Conservation (phyloP, 2,888 invertebrate genomes). For the Pollenia angustigena region DNA sequence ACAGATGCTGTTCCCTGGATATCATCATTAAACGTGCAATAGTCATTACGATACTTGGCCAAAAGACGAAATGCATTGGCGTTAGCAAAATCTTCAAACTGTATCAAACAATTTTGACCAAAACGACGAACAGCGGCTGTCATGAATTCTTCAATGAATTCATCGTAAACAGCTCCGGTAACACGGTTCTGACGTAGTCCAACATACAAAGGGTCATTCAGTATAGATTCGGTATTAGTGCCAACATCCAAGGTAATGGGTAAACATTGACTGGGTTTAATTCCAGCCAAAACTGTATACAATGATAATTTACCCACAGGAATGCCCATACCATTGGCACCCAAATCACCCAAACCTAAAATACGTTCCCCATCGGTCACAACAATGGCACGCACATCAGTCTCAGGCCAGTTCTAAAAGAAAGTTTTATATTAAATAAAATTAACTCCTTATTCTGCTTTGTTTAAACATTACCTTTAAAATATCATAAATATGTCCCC, state of each 20-base stretch:
- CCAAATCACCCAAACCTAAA: conserved; percentile 98
- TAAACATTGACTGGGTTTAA: conserved; percentile 97
- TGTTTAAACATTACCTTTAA: conserved; percentile 89
- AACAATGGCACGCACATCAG: conserved; percentile 94
- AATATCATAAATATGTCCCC: conserved; percentile 96
- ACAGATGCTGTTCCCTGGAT: conserved; percentile 99
- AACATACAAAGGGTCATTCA: conserved; percentile 97
- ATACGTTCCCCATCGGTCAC: conserved; percentile 99
- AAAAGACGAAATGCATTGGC: conserved; percentile 97
- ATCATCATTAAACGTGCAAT: conserved; percentile 99
- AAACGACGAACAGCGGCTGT: conserved; percentile 92
- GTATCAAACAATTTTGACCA: conserved; percentile 94
- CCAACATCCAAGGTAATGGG: conserved; percentile 97
- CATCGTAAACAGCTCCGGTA: conserved; percentile 94
- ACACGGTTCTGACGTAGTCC: conserved; percentile 94
- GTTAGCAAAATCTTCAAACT: conserved; percentile 99
- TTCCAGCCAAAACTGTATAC: conserved; percentile 98
- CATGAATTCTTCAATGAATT: conserved; percentile 99
- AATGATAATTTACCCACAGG: conserved; percentile 98
- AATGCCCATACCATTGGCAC: conserved; percentile 99
- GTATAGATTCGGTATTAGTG: conserved; percentile 92
- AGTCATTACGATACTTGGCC: conserved; percentile 93
- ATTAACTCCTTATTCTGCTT: background rate
- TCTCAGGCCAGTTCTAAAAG: conserved; percentile 89
- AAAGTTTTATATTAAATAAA: background rate